Conservation (phyloP, 2,113 vertebrate species). For the Mastomys coucha region DNA sequence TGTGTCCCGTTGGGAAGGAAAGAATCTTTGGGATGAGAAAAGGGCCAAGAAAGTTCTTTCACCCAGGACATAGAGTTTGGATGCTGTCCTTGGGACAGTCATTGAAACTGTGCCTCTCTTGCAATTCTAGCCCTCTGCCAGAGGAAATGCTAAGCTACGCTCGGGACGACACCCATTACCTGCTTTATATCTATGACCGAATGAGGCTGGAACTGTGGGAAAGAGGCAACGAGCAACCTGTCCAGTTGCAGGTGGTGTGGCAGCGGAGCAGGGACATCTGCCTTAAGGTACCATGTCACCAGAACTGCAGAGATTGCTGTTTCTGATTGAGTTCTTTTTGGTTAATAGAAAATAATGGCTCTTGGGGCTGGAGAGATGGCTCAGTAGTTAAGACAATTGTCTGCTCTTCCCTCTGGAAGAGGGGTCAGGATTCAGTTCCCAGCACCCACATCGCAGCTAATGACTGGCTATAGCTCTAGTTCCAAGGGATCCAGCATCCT, state of each 20-base stretch:
- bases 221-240: slow-evolving; percentile 87
- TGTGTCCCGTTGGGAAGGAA: neutral
- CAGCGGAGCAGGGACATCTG: slow-evolving; percentile 94
- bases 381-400: neutral
- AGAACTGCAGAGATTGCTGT: neutral
- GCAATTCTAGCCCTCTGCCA: slow-evolving; percentile 91
- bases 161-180: slow-evolving; percentile 95
- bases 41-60: neutral
- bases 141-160: slow-evolving; percentile 96
- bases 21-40: neutral
- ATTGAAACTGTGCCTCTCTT: rapidly evolving
- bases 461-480: neutral
- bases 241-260: slow-evolving; percentile 93
- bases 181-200: slow-evolving; percentile 96
- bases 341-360: neutral
- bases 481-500: neutral
- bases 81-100: rapidly evolving
- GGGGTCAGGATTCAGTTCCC: neutral
- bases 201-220: slow-evolving; percentile 91
- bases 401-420: neutral
- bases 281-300: slow-evolving; percentile 90
- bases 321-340: neutral
- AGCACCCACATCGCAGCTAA: neutral
- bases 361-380: neutral
- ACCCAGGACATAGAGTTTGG: rapidly evolving